phyloP scores from a whole-genome alignment of 2,113 vertebrate species.

The Climacteris rufus region DNA sequence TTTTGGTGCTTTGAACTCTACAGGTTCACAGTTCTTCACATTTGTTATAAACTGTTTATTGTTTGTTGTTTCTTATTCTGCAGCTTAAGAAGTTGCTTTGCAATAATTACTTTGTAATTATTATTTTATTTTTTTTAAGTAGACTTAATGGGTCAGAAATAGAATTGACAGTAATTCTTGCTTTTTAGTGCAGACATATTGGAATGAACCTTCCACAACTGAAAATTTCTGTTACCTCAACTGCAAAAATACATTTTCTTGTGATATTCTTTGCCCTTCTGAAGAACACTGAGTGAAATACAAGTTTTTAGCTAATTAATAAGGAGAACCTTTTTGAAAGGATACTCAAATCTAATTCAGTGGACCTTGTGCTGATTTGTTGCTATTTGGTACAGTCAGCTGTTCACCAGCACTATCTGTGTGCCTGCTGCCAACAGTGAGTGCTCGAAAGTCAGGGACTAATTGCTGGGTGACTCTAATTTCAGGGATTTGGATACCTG shows the following conservation, averaged over 20 bases:
- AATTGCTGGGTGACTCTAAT: not conserved
- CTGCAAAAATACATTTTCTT: not conserved
- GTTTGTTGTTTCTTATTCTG: not conserved
- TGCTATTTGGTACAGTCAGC: not conserved
- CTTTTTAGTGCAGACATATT: slow-evolving; percentile 4
- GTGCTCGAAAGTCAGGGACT: not conserved
- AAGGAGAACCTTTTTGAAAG: not conserved
- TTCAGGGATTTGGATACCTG: not conserved
- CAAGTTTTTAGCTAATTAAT: not conserved
- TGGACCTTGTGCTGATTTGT: not conserved
- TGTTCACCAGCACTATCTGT: not conserved
- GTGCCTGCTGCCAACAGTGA: not conserved
- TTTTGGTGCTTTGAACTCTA: not conserved
- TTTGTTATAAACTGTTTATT: not conserved
- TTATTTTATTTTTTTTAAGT: slow-evolving; percentile 5
- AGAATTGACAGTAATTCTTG: not conserved
- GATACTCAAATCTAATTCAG: not conserved
- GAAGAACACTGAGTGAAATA: not conserved
- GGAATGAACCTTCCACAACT: slow-evolving; percentile 2
- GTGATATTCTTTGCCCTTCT: not conserved
- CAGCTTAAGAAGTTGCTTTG: slow-evolving; percentile 15
- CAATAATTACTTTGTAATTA: slow-evolving; percentile 20
- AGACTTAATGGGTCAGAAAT: slow-evolving; percentile 49
- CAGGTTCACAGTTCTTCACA: not conserved
- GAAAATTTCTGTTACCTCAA: slow-evolving; percentile 7